Conservation (phyloP, 2,797 vertebrate species). For the Mormyrus proboscirostris region DNA sequence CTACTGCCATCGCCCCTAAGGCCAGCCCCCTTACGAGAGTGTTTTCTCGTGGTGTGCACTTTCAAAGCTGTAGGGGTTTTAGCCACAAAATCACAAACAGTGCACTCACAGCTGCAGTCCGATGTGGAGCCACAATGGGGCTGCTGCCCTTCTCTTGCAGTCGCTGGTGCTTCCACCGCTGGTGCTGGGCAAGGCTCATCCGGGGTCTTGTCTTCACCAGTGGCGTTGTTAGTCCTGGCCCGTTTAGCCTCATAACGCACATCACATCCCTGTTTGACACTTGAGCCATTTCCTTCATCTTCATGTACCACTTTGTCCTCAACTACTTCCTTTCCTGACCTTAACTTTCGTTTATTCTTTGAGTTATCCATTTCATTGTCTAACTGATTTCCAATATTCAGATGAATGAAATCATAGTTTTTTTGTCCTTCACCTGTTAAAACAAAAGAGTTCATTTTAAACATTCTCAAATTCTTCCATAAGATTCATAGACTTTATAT, state of each 20-base stretch:
- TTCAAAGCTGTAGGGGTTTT: constrained; percentile 63
- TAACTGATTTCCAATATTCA: constrained; percentile 26
- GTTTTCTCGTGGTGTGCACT: constrained; percentile 59
- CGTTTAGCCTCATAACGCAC: constrained; percentile 41
- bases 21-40: constrained; percentile 40
- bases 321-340: constrained; percentile 36
- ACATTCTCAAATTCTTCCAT: background rate
- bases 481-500: background rate
- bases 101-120: constrained; percentile 41
- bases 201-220: constrained; percentile 7
- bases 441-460: constrained; percentile 6
- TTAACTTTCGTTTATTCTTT: constrained; percentile 38
- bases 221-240: constrained; percentile 32
- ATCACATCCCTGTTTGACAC: constrained; percentile 30
- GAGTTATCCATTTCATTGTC: constrained; percentile 45
- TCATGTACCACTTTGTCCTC: constrained; percentile 36
- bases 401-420: constrained; percentile 16
- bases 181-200: constrained; percentile 7
- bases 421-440: constrained; percentile 34
- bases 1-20: background rate
- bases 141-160: background rate
- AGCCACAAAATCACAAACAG: constrained; percentile 54
- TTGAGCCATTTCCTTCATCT: constrained; percentile 34
- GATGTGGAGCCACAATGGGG: constrained; percentile 15
- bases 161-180: background rate